Evolutionary conservation across 23 tunicate genomes (phyloP).

Genomic region (Diplosoma virens): DNA sequence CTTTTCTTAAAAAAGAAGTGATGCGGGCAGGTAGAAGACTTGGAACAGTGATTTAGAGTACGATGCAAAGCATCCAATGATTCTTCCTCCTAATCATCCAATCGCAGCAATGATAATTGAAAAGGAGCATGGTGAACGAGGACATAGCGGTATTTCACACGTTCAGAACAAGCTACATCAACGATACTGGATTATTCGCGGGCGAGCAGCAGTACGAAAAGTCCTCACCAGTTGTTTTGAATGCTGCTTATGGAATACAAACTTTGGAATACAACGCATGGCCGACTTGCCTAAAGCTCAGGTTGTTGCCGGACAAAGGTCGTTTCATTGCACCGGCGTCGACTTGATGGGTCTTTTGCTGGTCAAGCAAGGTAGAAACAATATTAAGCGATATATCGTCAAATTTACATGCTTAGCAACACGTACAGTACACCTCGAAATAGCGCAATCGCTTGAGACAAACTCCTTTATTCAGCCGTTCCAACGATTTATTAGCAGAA

Average conservation of each 20-base stretch:
- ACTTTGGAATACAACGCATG: slow-evolving; percentile 28
- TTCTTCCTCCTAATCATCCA: slow-evolving; percentile 3
- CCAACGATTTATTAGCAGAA: slow-evolving; percentile 17
- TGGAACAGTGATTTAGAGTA: too few species aligned
- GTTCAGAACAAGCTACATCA: slow-evolving; percentile 10
- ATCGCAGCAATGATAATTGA: background rate
- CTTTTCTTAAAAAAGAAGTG: too few species aligned
- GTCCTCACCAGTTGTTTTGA: background rate
- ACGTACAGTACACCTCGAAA: slow-evolving; percentile 41
- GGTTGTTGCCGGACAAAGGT: slow-evolving; percentile 8
- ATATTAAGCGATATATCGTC: slow-evolving; percentile 27
- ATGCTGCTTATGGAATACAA: slow-evolving; percentile 30
- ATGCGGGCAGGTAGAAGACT: too few species aligned
- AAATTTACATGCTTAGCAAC: slow-evolving; percentile 43
- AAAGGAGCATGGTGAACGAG: background rate
- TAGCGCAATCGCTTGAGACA: slow-evolving; percentile 33
- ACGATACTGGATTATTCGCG: slow-evolving; percentile 24
- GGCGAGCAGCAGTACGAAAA: slow-evolving; percentile 19
- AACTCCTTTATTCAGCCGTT: slow-evolving; percentile 18
- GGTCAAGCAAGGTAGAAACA: slow-evolving; percentile 26
- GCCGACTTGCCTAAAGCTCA: slow-evolving; percentile 18
- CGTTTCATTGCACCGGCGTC: slow-evolving; percentile 6
- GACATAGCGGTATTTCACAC: slow-evolving; percentile 37
- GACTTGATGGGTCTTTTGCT: slow-evolving; percentile 44
- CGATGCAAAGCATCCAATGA: slow-evolving; percentile 27